Conservation (phyloP, 1,140 invertebrate genomes). For the Bombyx mandarina region DNA sequence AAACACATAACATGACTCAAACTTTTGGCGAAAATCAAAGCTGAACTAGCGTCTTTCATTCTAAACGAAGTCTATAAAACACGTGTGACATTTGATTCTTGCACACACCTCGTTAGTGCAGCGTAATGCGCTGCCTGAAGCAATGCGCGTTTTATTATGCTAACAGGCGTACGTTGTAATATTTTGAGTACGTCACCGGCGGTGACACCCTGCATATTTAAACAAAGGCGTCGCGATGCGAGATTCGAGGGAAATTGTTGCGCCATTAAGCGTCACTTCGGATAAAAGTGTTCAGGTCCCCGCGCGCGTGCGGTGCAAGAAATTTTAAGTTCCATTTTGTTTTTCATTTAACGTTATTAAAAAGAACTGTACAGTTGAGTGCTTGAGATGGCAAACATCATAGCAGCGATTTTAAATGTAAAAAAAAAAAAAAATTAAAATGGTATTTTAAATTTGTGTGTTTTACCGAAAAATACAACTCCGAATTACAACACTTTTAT, state of each 20-base stretch:
- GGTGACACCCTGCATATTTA: conserved; percentile 64
- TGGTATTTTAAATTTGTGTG: too few relatives aligned
- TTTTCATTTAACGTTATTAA: neutral
- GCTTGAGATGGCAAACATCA: too few relatives aligned
- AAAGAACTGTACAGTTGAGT: too few relatives aligned
- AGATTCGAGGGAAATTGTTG: conserved; percentile 35
- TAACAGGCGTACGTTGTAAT: conserved; percentile 60
- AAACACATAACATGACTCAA: too few relatives aligned
- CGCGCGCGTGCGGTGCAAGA: neutral
- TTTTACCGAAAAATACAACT: too few relatives aligned
- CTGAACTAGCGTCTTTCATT: too few relatives aligned
- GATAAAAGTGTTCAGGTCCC: conserved; percentile 33
- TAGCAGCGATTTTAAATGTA: too few relatives aligned
- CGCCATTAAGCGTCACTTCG: conserved; percentile 43
- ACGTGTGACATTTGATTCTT: conserved; percentile 43
- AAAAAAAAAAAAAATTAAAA: too few relatives aligned
- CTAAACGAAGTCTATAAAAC: too few relatives aligned
- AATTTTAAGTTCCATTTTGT: conserved; percentile 4
- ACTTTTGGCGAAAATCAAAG: too few relatives aligned
- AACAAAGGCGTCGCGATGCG: conserved; percentile 52
- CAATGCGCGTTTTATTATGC: conserved; percentile 65
- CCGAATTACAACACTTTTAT: too few relatives aligned
- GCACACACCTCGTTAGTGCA: conserved; percentile 56
- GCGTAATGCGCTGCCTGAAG: conserved; percentile 61
- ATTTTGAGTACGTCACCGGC: conserved; percentile 62